Evolutionary conservation across 2,888 invertebrate genomes (phyloP).

Genomic region (Rhingia rostrata): DNA sequence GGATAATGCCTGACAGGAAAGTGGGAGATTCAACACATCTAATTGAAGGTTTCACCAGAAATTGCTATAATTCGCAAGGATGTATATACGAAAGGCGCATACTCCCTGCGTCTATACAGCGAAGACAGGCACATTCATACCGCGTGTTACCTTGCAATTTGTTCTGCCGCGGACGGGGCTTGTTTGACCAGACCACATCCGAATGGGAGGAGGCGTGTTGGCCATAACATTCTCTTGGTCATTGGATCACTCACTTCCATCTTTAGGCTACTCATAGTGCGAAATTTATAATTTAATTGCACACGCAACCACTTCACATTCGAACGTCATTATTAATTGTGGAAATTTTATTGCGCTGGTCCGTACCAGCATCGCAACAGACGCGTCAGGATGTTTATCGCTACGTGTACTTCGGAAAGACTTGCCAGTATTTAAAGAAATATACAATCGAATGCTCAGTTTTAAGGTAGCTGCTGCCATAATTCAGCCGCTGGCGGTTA

Average conservation of each 20-base stretch:
- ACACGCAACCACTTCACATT: slow-evolving; percentile 47
- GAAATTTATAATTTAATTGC: slow-evolving; percentile 71
- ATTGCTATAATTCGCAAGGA: slow-evolving; percentile 67
- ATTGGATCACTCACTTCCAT: slow-evolving; percentile 67
- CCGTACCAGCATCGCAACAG: slow-evolving; percentile 23
- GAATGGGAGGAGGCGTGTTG: slow-evolving; percentile 22
- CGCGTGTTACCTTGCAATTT: slow-evolving; percentile 59
- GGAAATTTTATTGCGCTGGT: slow-evolving; percentile 68
- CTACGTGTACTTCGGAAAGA: slow-evolving; percentile 26
- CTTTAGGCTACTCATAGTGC: slow-evolving; percentile 60
- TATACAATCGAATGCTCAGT: slow-evolving; percentile 52
- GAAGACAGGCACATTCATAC: background rate
- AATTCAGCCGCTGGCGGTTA: slow-evolving; percentile 68
- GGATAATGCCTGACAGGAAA: slow-evolving; percentile 64
- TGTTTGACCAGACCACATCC: slow-evolving; percentile 46
- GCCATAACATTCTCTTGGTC: slow-evolving; percentile 7
- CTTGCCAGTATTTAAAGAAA: slow-evolving; percentile 57
- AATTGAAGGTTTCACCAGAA: slow-evolving; percentile 67
- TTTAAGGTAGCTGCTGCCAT: slow-evolving; percentile 71
- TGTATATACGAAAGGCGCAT: slow-evolving; percentile 3
- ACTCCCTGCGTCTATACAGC: background rate
- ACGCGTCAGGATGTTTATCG: slow-evolving; percentile 65
- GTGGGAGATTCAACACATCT: slow-evolving; percentile 74
- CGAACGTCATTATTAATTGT: slow-evolving; percentile 72
- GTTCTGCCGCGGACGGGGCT: slow-evolving; percentile 6